phyloP scores from a whole-genome alignment of 2,113 vertebrate species.

The Spea multiplicata region DNA sequence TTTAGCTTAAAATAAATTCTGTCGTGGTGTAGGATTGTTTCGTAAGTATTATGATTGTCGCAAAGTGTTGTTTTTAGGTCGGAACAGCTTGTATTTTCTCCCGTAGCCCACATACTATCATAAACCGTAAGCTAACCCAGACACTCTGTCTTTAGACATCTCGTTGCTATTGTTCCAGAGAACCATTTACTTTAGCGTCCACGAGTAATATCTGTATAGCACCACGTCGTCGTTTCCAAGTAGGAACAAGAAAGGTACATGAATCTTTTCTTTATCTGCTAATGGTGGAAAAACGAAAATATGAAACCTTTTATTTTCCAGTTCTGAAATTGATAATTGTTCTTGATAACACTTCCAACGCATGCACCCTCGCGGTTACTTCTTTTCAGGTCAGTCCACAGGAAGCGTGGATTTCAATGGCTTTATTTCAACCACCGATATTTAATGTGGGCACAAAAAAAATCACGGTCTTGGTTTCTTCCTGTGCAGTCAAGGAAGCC shows the following conservation, averaged over 20 bases:
- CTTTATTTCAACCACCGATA: conserved; percentile 33
- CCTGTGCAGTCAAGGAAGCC: conserved; percentile 29
- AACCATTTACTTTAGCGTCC: background rate
- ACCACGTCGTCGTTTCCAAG: background rate
- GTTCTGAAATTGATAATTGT: conserved; percentile 33
- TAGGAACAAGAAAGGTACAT: background rate
- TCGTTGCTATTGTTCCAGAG: background rate
- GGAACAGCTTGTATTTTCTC: too few species aligned
- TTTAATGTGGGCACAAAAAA: conserved; percentile 34
- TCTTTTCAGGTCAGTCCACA: background rate
- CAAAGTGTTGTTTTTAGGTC: too few species aligned
- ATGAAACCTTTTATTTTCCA: conserved; percentile 31
- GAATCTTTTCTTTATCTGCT: conserved; percentile 36
- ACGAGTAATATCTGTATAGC: background rate
- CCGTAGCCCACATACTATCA: background rate
- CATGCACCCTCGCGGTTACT: conserved; percentile 28
- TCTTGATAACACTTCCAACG: conserved; percentile 30
- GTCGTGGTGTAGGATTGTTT: too few species aligned
- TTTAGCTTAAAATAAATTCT: too few species aligned
- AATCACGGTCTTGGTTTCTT: conserved; percentile 27
- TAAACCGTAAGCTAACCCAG: background rate
- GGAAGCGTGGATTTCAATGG: conserved; percentile 40
- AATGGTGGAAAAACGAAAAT: conserved; percentile 7
- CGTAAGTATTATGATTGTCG: too few species aligned
- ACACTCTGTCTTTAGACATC: background rate